A percentile compares a stretch with the other conserved stretches of the same genome.
These are phyloP conservation scores for Proisotoma minuta DNA, from an alignment of 2,888 invertebrate species.

Conservation along the genomic window DNA sequence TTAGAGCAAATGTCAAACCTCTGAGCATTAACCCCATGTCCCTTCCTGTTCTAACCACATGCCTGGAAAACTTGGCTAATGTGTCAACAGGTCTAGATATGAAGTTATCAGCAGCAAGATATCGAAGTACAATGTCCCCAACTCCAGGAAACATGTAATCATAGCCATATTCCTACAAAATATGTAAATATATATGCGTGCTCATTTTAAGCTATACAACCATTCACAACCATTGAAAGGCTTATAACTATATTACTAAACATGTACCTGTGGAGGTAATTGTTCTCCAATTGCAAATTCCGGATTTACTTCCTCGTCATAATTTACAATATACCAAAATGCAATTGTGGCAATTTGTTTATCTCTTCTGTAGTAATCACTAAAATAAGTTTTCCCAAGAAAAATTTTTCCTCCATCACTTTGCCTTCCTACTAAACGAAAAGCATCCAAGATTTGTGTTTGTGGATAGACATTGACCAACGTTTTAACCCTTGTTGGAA, in stretches of 20 bases:
- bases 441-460: constrained; percentile 1
- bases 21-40: neutral
- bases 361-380: constrained; percentile 2
- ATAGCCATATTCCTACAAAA: neutral
- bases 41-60: neutral
- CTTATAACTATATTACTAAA: neutral
- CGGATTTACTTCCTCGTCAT: constrained; percentile 6
- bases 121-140: neutral
- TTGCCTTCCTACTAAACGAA: constrained; percentile 8
- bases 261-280: constrained; percentile 1
- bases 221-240: too few species aligned
- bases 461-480: constrained; percentile 2
- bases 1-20: neutral
- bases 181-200: neutral
- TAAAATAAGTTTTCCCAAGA: constrained; percentile 11
- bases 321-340: constrained; percentile 4
- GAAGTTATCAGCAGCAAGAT: constrained; percentile 2
- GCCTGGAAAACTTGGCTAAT: neutral
- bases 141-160: constrained; percentile 9
- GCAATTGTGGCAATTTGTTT: constrained; percentile 6
- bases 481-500: neutral
- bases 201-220: too few species aligned
- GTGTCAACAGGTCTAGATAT: constrained; percentile 3
- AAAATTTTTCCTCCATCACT: constrained; percentile 6
- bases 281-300: constrained; percentile 2